phyloP scores from a whole-genome alignment of 2,797 vertebrate species.

The Semaprochilodus insignis region DNA sequence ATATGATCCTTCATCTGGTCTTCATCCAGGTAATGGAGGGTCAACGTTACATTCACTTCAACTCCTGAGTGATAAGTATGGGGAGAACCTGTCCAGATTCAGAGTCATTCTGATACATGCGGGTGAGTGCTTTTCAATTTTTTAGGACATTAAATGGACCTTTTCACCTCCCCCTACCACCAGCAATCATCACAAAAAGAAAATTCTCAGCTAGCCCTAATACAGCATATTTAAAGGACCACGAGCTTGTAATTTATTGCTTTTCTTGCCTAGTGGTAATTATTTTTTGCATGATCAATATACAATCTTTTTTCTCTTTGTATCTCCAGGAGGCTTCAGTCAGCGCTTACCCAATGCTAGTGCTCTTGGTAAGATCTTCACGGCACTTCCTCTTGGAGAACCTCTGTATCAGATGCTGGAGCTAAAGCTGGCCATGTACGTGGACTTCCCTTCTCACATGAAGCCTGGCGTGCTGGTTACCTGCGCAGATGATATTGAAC shows the following conservation, averaged over 20 bases:
- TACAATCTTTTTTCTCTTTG: no score
- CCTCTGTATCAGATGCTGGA: conserved; percentile 95
- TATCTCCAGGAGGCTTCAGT: conserved; percentile 87
- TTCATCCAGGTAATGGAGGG: conserved; percentile 90
- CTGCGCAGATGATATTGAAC: conserved; percentile 93
- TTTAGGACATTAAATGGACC: no score
- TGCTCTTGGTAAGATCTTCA: conserved; percentile 94
- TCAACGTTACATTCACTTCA: conserved; percentile 87
- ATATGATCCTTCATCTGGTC: not conserved
- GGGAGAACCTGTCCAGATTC: conserved; percentile 78
- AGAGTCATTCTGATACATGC: conserved; percentile 91
- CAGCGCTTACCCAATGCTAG: conserved; percentile 93
- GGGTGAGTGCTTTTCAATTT: conserved; percentile 74
- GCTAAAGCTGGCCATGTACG: conserved; percentile 92
- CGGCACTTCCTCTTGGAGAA: conserved; percentile 87
- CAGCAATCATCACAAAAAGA: no score
- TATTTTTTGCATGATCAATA: no score
- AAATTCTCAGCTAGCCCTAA: no score
- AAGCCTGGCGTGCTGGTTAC: conserved; percentile 88
- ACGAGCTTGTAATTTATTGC: no score
- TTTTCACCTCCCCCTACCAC: no score
- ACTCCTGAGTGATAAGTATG: conserved; percentile 82
- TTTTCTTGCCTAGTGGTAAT: no score
- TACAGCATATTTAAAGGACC: no score
- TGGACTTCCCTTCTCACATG: conserved; percentile 91